Conservation (phyloP, 2,797 vertebrate species). For the Manis javanica region DNA sequence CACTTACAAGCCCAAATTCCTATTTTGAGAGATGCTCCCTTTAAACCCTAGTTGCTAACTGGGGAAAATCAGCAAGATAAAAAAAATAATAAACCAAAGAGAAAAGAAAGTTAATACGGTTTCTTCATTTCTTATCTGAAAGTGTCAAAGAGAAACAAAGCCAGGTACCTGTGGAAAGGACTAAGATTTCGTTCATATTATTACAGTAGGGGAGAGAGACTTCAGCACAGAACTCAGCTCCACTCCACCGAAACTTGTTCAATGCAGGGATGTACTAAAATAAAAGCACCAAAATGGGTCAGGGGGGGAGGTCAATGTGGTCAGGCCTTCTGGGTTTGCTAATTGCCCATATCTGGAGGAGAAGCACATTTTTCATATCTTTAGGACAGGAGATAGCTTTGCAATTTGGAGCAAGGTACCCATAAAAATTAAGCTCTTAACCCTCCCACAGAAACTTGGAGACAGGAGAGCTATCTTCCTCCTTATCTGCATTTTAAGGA, state of each 20-base stretch:
- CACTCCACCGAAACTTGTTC: not conserved
- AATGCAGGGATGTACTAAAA: not conserved
- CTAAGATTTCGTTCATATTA: not conserved
- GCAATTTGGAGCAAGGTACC: not conserved
- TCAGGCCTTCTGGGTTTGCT: not conserved
- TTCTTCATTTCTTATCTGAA: not conserved
- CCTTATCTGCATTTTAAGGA: not conserved
- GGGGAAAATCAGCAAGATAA: not conserved
- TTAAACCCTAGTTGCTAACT: not conserved
- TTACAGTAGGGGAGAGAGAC: not conserved
- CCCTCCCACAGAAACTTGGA: not conserved
- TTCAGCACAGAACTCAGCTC: not conserved
- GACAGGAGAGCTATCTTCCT: not conserved
- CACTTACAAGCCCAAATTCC: not conserved
- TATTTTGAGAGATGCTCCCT: not conserved
- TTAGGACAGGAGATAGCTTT: not conserved
- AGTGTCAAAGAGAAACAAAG: not conserved
- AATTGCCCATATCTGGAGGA: not conserved
- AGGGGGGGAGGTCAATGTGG: not conserved
- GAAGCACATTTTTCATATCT: not conserved
- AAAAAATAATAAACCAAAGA: not conserved
- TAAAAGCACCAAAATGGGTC: not conserved
- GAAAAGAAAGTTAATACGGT: not conserved
- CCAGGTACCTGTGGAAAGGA: not conserved
- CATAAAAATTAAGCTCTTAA: not conserved